A percentile compares a stretch with the other conserved stretches of the same genome.
Evolutionary conservation across 2,113 vertebrate species (phyloP).

Genomic region (Struthio camelus): DNA sequence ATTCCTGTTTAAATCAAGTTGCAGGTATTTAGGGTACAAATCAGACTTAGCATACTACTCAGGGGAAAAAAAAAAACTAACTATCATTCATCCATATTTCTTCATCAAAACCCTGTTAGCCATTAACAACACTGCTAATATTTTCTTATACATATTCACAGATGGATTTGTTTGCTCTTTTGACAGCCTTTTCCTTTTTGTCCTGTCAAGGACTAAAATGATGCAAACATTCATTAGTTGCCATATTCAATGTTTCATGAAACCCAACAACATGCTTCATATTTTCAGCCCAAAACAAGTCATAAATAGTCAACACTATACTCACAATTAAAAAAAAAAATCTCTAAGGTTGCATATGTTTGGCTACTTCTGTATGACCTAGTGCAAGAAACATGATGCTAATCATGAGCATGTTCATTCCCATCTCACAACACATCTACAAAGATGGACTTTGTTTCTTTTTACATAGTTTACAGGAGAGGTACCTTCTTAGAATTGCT

Average conservation of each 20-base stretch:
- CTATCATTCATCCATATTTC: not conserved
- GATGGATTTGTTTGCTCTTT: slow-evolving; percentile 4
- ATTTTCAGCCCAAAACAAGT: not conserved
- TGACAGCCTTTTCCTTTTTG: not conserved
- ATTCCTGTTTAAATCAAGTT: not conserved
- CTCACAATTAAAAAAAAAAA: not conserved
- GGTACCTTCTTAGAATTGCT: not conserved
- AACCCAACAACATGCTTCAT: not conserved
- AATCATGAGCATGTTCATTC: not conserved
- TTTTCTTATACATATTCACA: slow-evolving; percentile 28
- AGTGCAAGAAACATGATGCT: not conserved
- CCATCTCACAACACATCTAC: not conserved
- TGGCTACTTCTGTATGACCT: not conserved
- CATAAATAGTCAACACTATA: not conserved
- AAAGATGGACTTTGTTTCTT: not conserved
- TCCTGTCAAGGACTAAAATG: not conserved
- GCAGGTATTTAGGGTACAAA: not conserved
- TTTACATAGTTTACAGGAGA: not conserved
- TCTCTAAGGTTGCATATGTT: not conserved
- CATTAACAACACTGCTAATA: not conserved
- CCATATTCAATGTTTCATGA: not conserved
- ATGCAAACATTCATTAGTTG: not conserved
- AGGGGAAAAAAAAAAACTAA: not conserved
- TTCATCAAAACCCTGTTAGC: slow-evolving; percentile 3
- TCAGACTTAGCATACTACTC: not conserved